phyloP scores from a whole-genome alignment of 23 tunicate genomes.

The Halocynthia roretzi region DNA sequence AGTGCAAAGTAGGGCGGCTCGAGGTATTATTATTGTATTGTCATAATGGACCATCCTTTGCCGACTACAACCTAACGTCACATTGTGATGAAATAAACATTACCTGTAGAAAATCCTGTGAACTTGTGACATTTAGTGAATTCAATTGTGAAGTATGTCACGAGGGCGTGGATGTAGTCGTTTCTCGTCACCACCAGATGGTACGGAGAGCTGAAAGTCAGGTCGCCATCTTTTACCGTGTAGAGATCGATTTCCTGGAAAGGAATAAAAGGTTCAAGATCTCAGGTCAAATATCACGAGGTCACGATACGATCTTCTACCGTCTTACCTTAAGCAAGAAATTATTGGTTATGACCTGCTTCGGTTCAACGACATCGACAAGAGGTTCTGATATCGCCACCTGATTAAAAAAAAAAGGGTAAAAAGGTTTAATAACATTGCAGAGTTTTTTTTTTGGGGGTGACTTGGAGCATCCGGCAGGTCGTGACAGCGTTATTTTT shows the following conservation, averaged over 20 bases:
- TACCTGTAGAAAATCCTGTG: slow-evolving; percentile 91
- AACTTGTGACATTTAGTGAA: slow-evolving; percentile 94
- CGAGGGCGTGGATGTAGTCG: slow-evolving; percentile 91
- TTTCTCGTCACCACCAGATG: slow-evolving; percentile 54
- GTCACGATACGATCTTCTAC: background rate
- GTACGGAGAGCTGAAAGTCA: slow-evolving; percentile 61
- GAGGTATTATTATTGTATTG: too few species aligned
- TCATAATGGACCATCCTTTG: background rate
- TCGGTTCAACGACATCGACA: slow-evolving; percentile 96
- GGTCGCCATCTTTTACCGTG: slow-evolving; percentile 71
- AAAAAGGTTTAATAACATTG: background rate
- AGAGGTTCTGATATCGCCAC: slow-evolving; percentile 91
- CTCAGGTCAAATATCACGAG: background rate
- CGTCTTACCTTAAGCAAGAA: slow-evolving; percentile 68
- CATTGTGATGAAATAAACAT: background rate
- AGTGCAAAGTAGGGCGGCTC: too few species aligned
- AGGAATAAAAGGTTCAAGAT: slow-evolving; percentile 2
- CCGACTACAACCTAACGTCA: background rate
- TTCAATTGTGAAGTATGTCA: slow-evolving; percentile 82
- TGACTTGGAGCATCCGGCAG: too few species aligned
- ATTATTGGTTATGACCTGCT: slow-evolving; percentile 82
- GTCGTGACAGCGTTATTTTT: too few species aligned
- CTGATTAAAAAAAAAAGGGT: slow-evolving; percentile 18
- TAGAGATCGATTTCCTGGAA: slow-evolving; percentile 86
- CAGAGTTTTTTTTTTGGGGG: too few species aligned